phyloP scores from a whole-genome alignment of 2,113 vertebrate species.

The Amphiprion ocellaris region DNA sequence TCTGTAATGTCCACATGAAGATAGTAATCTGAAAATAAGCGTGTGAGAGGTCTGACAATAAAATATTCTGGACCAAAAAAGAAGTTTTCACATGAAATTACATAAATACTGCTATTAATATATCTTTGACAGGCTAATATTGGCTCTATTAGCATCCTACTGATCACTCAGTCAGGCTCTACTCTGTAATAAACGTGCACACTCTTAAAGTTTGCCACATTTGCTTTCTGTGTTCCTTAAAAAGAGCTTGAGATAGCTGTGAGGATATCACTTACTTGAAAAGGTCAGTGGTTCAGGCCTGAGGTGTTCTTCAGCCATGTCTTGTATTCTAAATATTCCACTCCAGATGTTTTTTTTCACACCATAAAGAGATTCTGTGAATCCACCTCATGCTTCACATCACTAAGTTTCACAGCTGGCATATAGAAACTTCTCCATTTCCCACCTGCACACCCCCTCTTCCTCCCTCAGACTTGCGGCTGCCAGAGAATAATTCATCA shows the following conservation, averaged over 20 bases:
- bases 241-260: background rate
- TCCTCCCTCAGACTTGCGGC: constrained; percentile 1
- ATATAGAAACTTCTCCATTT: constrained; percentile 9
- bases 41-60: too few relatives aligned
- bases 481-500: constrained; percentile 57
- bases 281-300: background rate
- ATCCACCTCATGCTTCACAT: constrained; percentile 20
- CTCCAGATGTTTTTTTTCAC: constrained; percentile 34
- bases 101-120: too few relatives aligned
- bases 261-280: background rate
- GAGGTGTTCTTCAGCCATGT: background rate
- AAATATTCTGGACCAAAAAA: too few relatives aligned
- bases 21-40: too few relatives aligned
- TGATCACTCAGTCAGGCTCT: too few relatives aligned
- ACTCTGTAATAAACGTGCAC: too few relatives aligned
- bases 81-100: too few relatives aligned
- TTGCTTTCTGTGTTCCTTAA: background rate
- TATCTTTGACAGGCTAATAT: too few relatives aligned
- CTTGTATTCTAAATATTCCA: background rate
- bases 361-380: constrained; percentile 18
- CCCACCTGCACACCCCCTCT: constrained; percentile 21
- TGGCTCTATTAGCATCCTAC: too few relatives aligned
- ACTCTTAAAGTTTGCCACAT: background rate
- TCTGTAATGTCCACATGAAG: too few relatives aligned
- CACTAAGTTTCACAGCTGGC: constrained; percentile 50